Base-by-base conservation (phyloP, 2,113 vertebrate genomes). In the Marcusenius ussheri region DNA sequence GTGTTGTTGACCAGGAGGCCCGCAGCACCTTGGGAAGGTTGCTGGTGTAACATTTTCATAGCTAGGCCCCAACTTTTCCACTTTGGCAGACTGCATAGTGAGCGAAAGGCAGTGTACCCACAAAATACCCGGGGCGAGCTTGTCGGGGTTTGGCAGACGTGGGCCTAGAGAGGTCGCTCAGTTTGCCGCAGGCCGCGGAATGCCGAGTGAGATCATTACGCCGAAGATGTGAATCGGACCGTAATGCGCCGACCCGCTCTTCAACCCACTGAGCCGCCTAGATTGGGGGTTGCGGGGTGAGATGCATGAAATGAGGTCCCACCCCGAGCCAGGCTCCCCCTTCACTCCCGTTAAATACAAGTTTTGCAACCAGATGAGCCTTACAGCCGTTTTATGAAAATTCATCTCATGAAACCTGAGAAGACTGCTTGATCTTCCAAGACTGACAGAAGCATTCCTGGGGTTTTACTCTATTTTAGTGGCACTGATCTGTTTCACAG, bases 401-500 rank as follows among this genome's bases (percentile, higher is more conserved):
- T 51, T 19, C 31, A 45, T 83, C 45, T 89, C 74, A 2, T 83
- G 88, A 89, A 89, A 83, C 49, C 27, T 15, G 31, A 83, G 70
- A 80, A 47, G 70, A 10, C 88, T 83, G 70, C 49, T 83, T 80
- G 70, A 83, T 83, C 31, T 80, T 42, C 49, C 70, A n/a, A 31
- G 70, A 49, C 49, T 83, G 70, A 83, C 31, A 24, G 88, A 89
- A 42, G 35, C 74, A 89, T 89, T 89, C 70, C 74, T 89, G 70
- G 31, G 88, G 88, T 83, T 89, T 89, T 50, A 39, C 24, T 77
- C 46, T 77, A 49, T 77, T 80, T 83, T 89, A 56, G 9, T 53
- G 31, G 74, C 50, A 3, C 31, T 89, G 70, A 80, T 80, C 66
- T 89, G 74, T 89, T 80, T 83, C 70, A 77, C 62, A 89, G 88